A percentile compares a stretch with the other conserved stretches of the same genome.
These are phyloP conservation scores for Silvanus unidentatus DNA, from an alignment of 2,888 invertebrate species.

Conservation along the genomic window DNA sequence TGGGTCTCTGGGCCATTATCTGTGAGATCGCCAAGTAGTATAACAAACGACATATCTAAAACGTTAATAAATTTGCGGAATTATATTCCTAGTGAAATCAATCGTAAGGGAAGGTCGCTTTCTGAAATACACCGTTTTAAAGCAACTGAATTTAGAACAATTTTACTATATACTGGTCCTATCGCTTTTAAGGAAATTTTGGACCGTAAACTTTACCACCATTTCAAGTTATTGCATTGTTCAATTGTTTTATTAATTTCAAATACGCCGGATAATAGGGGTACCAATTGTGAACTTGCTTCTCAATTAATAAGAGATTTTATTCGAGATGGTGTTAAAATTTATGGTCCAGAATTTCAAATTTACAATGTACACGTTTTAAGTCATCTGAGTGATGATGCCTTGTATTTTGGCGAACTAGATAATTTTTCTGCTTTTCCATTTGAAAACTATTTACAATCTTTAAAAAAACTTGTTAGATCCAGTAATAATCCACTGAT, in stretches of 20 bases:
- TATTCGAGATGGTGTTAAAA: constrained; percentile 2
- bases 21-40: neutral
- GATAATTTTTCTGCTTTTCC: constrained; percentile 10
- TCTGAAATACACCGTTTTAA: constrained; percentile 10
- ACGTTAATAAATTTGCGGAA: neutral
- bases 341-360: constrained; percentile 8
- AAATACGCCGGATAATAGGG: neutral
- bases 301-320: constrained; percentile 2
- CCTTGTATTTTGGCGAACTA: constrained; percentile 4
- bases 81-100: constrained; percentile 8
- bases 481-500: constrained; percentile 7
- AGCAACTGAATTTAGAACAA: constrained; percentile 10
- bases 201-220: constrained; percentile 4
- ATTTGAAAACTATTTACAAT: constrained; percentile 11
- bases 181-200: constrained; percentile 8
- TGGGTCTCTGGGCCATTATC: constrained; percentile 4
- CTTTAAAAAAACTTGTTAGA: constrained; percentile 4
- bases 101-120: constrained; percentile 10
- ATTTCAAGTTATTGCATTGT: constrained; percentile 8
- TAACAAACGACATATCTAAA: neutral
- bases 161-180: constrained; percentile 9
- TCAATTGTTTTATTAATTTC: neutral
- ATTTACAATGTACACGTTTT: constrained; percentile 11
- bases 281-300: neutral
- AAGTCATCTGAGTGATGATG: constrained; percentile 9